These are phyloP conservation scores for Lysiphlebus fabarum DNA, from an alignment of 1,140 invertebrate genomes.

Conservation along the genomic window DNA sequence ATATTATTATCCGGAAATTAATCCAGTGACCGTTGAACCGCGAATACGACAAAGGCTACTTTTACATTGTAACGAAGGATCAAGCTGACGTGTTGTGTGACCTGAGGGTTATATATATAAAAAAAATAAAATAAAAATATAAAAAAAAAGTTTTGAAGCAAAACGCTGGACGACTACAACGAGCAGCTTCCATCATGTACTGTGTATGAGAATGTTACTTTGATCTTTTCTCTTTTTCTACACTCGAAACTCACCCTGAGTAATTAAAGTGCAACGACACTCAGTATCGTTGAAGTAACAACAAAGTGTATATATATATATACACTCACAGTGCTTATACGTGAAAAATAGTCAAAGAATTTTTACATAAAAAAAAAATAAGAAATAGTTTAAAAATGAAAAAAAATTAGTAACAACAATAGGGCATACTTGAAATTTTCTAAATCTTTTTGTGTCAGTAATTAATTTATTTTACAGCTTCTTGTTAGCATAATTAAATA, in stretches of 20 bases:
- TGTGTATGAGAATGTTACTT: conserved; percentile 11
- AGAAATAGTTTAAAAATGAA: no score
- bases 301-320: no score
- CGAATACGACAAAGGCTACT: conserved; percentile 8
- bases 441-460: no score
- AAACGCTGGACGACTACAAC: background rate
- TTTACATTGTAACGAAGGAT: conserved; percentile 2
- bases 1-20: conserved; percentile 11
- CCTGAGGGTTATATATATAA: background rate
- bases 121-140: background rate
- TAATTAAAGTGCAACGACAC: conserved; percentile 21
- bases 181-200: background rate
- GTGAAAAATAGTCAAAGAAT: no score
- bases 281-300: background rate
- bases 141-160: background rate
- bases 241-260: background rate
- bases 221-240: conserved; percentile 3
- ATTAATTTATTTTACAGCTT: no score
- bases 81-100: conserved; percentile 10
- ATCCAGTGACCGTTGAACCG: conserved; percentile 11
- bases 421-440: no score
- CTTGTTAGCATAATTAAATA: no score
- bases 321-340: no score
- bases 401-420: no score
- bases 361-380: no score